Conservation (phyloP, 1,140 invertebrate genomes). For the Agrilus planipennis region DNA sequence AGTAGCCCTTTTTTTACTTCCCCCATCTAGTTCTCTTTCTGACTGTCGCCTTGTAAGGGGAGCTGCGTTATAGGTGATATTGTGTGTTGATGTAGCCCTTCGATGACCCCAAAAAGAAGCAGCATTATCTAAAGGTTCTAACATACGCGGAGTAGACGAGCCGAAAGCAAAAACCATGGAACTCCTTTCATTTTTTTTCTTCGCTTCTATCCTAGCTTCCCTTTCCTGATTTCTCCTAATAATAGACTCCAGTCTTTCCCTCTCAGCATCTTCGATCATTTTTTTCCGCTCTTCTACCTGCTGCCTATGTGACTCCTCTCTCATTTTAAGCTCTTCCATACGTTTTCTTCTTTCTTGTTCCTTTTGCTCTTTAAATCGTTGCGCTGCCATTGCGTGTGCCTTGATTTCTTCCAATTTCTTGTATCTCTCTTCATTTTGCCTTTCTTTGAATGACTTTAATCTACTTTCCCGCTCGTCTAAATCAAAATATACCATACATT, state of each 20-base stretch:
- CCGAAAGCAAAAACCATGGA: conserved; percentile 74
- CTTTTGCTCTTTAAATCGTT: conserved; percentile 76
- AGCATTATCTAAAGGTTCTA: conserved; percentile 68
- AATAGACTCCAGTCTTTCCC: conserved; percentile 72
- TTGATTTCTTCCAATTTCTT: conserved; percentile 75
- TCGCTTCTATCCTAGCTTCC: conserved; percentile 67
- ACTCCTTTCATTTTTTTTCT: conserved; percentile 54
- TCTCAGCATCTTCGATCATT: conserved; percentile 74
- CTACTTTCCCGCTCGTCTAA: conserved; percentile 38
- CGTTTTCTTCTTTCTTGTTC: conserved; percentile 69
- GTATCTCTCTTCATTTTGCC: conserved; percentile 75
- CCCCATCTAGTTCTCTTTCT: conserved; percentile 64
- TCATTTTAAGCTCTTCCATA: conserved; percentile 65
- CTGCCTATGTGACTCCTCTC: conserved; percentile 61
- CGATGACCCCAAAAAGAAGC: conserved; percentile 70
- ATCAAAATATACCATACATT: neutral
- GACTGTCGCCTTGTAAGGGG: conserved; percentile 69
- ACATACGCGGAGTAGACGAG: conserved; percentile 74
- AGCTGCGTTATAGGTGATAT: conserved; percentile 57
- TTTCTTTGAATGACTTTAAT: conserved; percentile 55
- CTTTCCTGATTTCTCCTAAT: conserved; percentile 73
- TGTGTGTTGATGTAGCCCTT: conserved; percentile 75
- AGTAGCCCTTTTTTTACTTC: conserved; percentile 69
- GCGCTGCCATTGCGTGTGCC: conserved; percentile 71
- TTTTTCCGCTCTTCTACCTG: conserved; percentile 80